Conservation (phyloP, 2,888 invertebrate species). For the Azorinus chamasolen region DNA sequence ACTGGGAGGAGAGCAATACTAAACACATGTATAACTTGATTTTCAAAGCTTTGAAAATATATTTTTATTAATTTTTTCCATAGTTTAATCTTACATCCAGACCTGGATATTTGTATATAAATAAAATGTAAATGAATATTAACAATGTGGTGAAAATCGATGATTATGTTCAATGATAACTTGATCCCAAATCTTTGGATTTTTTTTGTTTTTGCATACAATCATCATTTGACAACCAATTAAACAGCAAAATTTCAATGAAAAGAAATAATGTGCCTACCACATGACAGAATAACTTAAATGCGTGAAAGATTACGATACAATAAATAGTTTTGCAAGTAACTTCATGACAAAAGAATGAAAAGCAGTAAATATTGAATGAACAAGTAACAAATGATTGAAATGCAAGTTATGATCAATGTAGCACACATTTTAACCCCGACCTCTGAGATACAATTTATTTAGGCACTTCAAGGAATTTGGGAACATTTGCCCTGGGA, state of each 20-base stretch:
- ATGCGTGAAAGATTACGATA: constrained; percentile 34
- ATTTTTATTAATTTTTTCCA: constrained; percentile 61
- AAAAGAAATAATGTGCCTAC: neutral
- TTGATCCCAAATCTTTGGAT: constrained; percentile 51
- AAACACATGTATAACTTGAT: constrained; percentile 28
- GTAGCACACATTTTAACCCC: constrained; percentile 40
- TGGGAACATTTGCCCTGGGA: constrained; percentile 42
- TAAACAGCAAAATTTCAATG: neutral
- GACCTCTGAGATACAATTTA: constrained; percentile 18
- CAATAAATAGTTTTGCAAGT: constrained; percentile 58
- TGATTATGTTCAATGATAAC: neutral
- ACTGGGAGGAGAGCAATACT: neutral
- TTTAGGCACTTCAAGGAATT: constrained; percentile 38
- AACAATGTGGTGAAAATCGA: constrained; percentile 46
- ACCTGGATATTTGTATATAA: constrained; percentile 67
- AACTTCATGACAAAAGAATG: constrained; percentile 43
- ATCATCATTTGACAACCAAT: constrained; percentile 9
- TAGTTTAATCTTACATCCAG: constrained; percentile 60
- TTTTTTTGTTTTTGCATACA: constrained; percentile 41
- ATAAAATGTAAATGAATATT: constrained; percentile 64
- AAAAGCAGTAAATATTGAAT: constrained; percentile 58
- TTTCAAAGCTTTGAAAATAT: constrained; percentile 53
- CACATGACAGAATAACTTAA: constrained; percentile 56
- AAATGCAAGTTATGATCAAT: constrained; percentile 33
- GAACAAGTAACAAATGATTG: constrained; percentile 32